Evolutionary conservation across 1,140 invertebrate species (phyloP).

Genomic region (Heliconius hermathena): DNA sequence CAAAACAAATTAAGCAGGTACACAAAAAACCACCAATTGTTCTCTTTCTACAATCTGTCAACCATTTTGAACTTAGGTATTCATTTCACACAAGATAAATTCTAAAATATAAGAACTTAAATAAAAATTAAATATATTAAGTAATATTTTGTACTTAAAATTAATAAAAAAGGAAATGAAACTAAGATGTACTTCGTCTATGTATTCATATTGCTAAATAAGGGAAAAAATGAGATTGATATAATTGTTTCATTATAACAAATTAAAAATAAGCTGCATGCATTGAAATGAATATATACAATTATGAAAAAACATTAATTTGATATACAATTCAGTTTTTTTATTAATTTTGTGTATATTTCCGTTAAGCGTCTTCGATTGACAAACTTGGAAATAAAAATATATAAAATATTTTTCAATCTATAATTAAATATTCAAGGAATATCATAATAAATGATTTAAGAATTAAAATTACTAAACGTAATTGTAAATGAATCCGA

Average conservation of each 20-base stretch:
- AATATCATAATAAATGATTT: no score
- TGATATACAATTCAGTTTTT: no score
- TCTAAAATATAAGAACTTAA: background rate
- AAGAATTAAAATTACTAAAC: background rate
- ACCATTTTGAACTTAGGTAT: constrained; percentile 60
- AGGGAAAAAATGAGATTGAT: background rate
- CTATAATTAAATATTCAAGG: no score
- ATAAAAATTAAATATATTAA: background rate
- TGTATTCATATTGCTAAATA: background rate
- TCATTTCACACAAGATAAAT: constrained; percentile 38
- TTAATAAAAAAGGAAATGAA: background rate
- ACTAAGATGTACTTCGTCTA: background rate
- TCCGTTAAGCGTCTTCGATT: no score
- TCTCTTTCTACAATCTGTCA: constrained; percentile 55
- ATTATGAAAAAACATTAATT: background rate
- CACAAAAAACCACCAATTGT: constrained; percentile 67
- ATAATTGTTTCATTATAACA: background rate
- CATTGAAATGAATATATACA: background rate
- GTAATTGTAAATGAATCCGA: background rate
- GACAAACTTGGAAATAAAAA: no score
- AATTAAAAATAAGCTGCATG: background rate
- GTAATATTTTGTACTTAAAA: background rate
- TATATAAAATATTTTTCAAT: no score
- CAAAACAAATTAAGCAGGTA: constrained; percentile 58
- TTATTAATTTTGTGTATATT: no score